Percentiles rank a stretch among this genome's conserved stretches.
These are phyloP conservation scores for Karalla daura DNA, from an alignment of 2,797 vertebrate species.

Conservation along the genomic window DNA sequence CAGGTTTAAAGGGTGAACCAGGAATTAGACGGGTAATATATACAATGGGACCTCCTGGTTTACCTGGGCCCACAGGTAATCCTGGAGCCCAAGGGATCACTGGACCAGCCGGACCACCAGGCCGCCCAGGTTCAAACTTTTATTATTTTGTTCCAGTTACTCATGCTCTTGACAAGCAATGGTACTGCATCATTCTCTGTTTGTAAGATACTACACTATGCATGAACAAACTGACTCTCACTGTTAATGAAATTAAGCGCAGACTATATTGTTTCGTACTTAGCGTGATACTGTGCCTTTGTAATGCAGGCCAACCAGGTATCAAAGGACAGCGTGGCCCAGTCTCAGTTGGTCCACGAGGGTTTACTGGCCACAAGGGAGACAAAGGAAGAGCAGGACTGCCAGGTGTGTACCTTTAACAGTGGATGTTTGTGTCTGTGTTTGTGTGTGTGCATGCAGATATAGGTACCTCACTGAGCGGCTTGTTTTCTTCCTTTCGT, in stretches of 20 bases:
- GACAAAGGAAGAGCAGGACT: constrained; percentile 86
- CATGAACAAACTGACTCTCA: neutral
- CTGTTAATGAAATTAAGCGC: too few relatives aligned
- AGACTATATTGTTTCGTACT: too few relatives aligned
- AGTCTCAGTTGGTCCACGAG: constrained; percentile 83
- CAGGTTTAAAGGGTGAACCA: constrained; percentile 72
- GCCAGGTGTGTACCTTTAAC: constrained; percentile 87
- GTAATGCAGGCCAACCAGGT: constrained; percentile 59
- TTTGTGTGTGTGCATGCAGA: neutral
- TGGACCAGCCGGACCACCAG: constrained; percentile 57
- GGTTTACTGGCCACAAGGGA: constrained; percentile 89
- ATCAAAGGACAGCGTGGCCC: constrained; percentile 60
- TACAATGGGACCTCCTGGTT: constrained; percentile 83
- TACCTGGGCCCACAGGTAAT: constrained; percentile 81
- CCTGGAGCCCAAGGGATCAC: constrained; percentile 69
- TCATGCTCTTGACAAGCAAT: neutral
- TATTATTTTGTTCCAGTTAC: neutral
- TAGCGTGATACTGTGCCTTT: neutral
- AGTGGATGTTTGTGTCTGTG: neutral
- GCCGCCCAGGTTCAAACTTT: constrained; percentile 56
- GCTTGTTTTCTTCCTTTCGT: neutral
- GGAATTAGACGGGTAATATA: constrained; percentile 58
- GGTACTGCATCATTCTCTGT: neutral
- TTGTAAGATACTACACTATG: neutral
- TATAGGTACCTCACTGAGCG: neutral